Conservation (phyloP, 2,113 vertebrate species). For the Vireo altiloquus region DNA sequence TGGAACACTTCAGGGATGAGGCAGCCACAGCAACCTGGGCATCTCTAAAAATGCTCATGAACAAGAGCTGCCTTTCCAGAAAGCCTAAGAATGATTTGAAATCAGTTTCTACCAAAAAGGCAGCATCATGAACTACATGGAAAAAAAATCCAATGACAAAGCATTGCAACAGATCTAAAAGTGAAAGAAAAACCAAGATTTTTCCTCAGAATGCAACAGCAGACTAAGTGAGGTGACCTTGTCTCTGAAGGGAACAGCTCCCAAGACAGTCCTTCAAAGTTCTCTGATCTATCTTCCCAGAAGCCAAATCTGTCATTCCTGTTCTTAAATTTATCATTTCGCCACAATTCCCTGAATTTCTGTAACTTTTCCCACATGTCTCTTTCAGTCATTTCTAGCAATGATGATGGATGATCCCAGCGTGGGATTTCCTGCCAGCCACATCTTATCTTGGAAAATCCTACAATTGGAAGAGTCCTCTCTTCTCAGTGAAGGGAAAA, state of each 20-base stretch:
- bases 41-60: not conserved
- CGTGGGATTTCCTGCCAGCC: not conserved
- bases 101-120: not conserved
- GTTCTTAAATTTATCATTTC: not conserved
- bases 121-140: not conserved
- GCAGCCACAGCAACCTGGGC: not conserved
- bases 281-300: not conserved
- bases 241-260: not conserved
- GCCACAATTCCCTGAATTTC: not conserved
- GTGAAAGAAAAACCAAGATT: not conserved
- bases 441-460: not conserved
- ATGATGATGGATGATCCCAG: not conserved
- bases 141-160: rapidly evolving
- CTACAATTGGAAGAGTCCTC: not conserved
- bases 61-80: not conserved
- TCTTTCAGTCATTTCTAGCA: not conserved
- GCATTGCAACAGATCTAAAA: not conserved
- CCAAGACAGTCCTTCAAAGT: not conserved
- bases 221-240: not conserved
- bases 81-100: not conserved
- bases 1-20: not conserved
- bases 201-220: not conserved
- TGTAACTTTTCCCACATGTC: not conserved
- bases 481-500: not conserved
- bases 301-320: not conserved